phyloP scores from a whole-genome alignment of 2,888 invertebrate species.

The Cosmorhoe ocellata region DNA sequence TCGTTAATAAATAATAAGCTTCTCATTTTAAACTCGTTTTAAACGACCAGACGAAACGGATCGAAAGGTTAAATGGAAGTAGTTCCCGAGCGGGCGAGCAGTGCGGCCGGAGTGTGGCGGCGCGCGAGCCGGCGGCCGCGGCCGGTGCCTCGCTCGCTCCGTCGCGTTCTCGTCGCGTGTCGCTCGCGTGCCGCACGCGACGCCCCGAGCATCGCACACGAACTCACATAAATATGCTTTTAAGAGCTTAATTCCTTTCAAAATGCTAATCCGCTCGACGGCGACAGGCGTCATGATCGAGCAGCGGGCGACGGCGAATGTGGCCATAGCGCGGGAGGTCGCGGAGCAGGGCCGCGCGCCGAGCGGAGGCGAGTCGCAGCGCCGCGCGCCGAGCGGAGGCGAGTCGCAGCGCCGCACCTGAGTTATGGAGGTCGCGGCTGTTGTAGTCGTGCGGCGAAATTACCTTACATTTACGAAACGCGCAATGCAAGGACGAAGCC shows the following conservation, averaged over 20 bases:
- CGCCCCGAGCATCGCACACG: constrained; percentile 1
- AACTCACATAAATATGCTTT: constrained; percentile 14
- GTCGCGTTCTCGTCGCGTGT: not conserved
- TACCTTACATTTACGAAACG: not conserved
- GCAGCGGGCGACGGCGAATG: not conserved
- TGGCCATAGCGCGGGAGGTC: too few species aligned
- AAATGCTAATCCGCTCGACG: constrained; percentile 2
- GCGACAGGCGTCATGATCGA: not conserved
- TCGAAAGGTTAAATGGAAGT: constrained; percentile 21
- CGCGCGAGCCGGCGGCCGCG: not conserved
- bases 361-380: too few species aligned
- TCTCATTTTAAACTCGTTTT: constrained; percentile 14
- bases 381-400: too few species aligned
- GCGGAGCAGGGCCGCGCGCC: too few species aligned
- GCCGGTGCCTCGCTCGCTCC: not conserved
- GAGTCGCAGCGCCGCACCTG: too few species aligned
- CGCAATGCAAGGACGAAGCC: constrained; percentile 9
- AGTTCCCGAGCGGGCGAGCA: constrained; percentile 9
- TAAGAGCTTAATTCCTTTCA: constrained; percentile 8
- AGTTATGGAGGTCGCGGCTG: not conserved
- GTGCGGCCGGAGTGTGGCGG: constrained; percentile 7
- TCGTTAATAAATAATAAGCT: constrained; percentile 10
- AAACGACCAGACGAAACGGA: constrained; percentile 15
- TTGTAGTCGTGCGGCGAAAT: not conserved
- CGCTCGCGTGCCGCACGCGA: constrained; percentile 16